Evolutionary conservation across 53 echinoderm and acorn worm genomes (phyloP), one percentile per base, ranked within the genome.

Genomic region (Echinarachnius parma): DNA sequence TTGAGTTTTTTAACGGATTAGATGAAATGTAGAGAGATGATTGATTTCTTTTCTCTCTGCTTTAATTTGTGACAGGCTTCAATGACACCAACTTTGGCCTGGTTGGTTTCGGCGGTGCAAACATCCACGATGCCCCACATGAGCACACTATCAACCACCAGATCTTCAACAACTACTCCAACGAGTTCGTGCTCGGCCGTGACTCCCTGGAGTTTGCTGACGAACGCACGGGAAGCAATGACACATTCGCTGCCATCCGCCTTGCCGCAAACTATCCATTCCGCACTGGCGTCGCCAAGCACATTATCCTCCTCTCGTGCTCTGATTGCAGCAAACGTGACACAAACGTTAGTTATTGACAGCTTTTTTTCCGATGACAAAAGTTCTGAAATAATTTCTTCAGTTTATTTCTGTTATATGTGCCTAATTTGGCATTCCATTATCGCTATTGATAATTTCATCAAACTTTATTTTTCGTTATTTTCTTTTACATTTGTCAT

Each of bases 181-280:
- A 86, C 28, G 61, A 81, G 1, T 69, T 62, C 44, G 55, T 56
- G 11, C 64, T 75, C 1, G 63, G 81, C 3, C 52, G 52, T 11
- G 84, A 87, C 57, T 66, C 81, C 37, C 31, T 78, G 0, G 79
- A 50, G 23, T 55, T 91, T 50, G 48, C 31, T 27, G 84, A 80
- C 25, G 84, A 70, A 28, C 78, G 77, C 4, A 63, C 67, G 14
- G 87, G 81, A 5, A 87, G 58, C 77, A 83, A 91, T 21, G 82
- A 95, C 37, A 81, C 86, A n/a, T 87, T 87, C 21, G 84, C 48
- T 2, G 91, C 95, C 42, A 62, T 95, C 72, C 18, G 59, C 19
- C 34, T 65, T 2, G 95, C 95, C 1, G 84, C 84, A 31, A 78
- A 84, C 75, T 95, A 95, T 75, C 95, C 95, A 33, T 95, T 95